Conservation (phyloP, 35 echinoderm and acorn worm species). For the Lytechinus pictus region DNA sequence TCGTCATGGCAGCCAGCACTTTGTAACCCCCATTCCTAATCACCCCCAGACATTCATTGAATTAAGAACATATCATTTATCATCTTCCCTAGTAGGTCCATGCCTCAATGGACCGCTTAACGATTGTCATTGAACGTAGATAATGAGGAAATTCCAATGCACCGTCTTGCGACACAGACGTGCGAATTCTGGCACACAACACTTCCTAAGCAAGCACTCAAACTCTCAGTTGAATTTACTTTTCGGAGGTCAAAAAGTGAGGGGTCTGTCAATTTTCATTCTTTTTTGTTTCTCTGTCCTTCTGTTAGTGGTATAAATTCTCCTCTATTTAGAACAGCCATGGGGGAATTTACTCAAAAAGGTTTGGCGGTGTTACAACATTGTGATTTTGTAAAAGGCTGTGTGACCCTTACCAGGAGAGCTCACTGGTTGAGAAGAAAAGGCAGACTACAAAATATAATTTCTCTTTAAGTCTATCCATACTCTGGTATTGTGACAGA, state of each 20-base stretch:
- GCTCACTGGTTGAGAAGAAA: neutral
- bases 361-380: neutral
- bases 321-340: conserved; percentile 18
- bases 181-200: neutral
- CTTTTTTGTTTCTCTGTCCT: neutral
- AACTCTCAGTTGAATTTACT: conserved; percentile 19
- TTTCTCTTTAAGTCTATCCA: neutral
- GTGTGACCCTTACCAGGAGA: neutral
- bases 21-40: neutral
- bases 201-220: neutral
- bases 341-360: neutral
- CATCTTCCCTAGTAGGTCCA: neutral
- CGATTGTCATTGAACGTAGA: neutral
- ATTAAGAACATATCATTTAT: neutral
- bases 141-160: neutral
- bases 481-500: neutral
- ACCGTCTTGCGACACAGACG: neutral
- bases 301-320: neutral
- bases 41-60: neutral
- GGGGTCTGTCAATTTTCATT: neutral
- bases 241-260: neutral
- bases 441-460: neutral
- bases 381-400: neutral
- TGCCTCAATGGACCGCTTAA: neutral
- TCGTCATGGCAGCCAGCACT: neutral